phyloP scores from a whole-genome alignment of 2,888 invertebrate genomes.

The Drosophila antonietae region DNA sequence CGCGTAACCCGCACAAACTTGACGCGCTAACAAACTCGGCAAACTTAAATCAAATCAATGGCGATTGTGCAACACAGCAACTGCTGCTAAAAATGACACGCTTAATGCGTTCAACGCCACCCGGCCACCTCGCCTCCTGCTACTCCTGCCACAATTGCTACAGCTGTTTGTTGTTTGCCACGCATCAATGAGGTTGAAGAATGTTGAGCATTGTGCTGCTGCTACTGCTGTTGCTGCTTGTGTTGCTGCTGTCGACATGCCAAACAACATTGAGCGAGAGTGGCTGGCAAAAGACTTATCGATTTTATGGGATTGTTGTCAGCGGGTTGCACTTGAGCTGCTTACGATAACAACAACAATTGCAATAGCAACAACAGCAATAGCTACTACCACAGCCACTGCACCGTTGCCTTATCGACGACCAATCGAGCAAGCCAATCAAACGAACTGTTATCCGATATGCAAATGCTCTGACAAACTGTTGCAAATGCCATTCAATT shows the following conservation, averaged over 20 bases:
- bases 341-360: slow-evolving; percentile 25
- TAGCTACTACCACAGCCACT: slow-evolving; percentile 14
- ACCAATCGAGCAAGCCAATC: slow-evolving; percentile 54
- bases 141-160: background rate
- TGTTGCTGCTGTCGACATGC: slow-evolving; percentile 35
- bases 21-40: slow-evolving; percentile 49
- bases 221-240: slow-evolving; percentile 18
- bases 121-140: background rate
- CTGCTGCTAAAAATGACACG: slow-evolving; percentile 70
- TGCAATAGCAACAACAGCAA: slow-evolving; percentile 10
- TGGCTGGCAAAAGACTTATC: slow-evolving; percentile 61
- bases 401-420: slow-evolving; percentile 33
- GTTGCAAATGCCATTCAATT: slow-evolving; percentile 40
- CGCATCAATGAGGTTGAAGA: slow-evolving; percentile 70
- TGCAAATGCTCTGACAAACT: slow-evolving; percentile 63
- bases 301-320: slow-evolving; percentile 58
- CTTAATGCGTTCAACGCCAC: slow-evolving; percentile 57
- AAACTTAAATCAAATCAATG: slow-evolving; percentile 65
- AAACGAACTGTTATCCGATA: slow-evolving; percentile 56
- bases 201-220: slow-evolving; percentile 49
- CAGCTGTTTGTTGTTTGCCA: slow-evolving; percentile 49
- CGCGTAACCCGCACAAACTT: slow-evolving; percentile 73
- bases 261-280: slow-evolving; percentile 37
- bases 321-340: slow-evolving; percentile 66
- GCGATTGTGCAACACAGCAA: slow-evolving; percentile 72